Base-by-base conservation (phyloP, 2,797 vertebrate species). In the Ceryle rudis region DNA sequence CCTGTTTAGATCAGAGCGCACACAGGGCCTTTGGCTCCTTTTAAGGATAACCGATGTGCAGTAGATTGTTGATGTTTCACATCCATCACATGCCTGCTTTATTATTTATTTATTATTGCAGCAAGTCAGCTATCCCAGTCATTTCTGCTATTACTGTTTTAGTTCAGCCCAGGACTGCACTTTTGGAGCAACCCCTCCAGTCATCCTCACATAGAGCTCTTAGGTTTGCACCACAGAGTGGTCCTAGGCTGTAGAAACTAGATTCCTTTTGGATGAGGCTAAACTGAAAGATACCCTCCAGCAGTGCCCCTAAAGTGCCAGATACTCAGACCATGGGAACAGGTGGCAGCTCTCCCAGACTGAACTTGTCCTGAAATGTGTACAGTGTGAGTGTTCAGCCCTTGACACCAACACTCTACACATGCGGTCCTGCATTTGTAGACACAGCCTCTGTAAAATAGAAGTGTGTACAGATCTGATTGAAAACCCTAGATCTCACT, bases 341-440 rank as follows among this genome's bases (percentile, higher is more conserved):
- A 23, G 8, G 23, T 67, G 49, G 49, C 37, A 86, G 37, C 37
- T 60, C 64, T 61, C 70, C 19, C 71, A 87, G 37, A 37, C 37
- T 66, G 75, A 91, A 57, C 26, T 44, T 41, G 14, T 83, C 23
- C 44, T 61, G 49, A 81, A 52, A 67, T 22, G 29, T 39, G 14
- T 14, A 15, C 20, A 47, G 18, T 0, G 0, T 0, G 2, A 66
- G 17, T 14, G 57, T 55, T 37, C 1, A 2, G 23, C 37, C 22
- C 52, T 71, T 67, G 8, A 46, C 26, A 81, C 29, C 33, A 37
- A 4, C 33, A 23, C 25, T 66, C 46, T 57, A 4, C 1, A 1
- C 6, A 5, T 60, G 89, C 5, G 3, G 9, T 83, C 49, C 33
- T 57, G 29, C 11, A 10, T 52, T 52, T 75, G 23, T 35, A 73